Percentiles rank a stretch among this genome's conserved stretches.
These are phyloP conservation scores for Rhizoglyphus robini DNA, from an alignment of 1,140 invertebrate species.

Conservation along the genomic window DNA sequence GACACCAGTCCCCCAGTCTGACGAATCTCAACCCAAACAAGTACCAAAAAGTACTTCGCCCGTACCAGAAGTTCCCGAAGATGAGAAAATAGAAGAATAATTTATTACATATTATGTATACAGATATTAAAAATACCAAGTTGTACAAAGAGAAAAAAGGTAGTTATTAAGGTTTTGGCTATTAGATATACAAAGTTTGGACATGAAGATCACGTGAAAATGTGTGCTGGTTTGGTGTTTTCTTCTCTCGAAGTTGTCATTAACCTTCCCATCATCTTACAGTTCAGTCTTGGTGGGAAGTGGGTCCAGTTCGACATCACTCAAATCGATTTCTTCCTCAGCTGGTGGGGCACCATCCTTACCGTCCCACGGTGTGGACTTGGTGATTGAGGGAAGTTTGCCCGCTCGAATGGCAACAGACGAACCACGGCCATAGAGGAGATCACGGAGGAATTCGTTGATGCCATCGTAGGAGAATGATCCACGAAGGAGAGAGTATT, in stretches of 20 bases:
- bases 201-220: too few relatives aligned
- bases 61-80: not conserved
- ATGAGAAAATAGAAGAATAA: too few relatives aligned
- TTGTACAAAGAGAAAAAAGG: too few relatives aligned
- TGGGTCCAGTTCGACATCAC: conserved; percentile 65
- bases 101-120: too few relatives aligned
- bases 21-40: too few relatives aligned
- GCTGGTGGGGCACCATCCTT: conserved; percentile 79
- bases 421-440: conserved; percentile 84
- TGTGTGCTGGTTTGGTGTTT: too few relatives aligned
- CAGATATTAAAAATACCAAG: too few relatives aligned
- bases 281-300: not conserved
- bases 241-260: too few relatives aligned
- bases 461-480: conserved; percentile 90
- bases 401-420: conserved; percentile 76
- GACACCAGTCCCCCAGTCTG: not conserved
- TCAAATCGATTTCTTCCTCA: conserved; percentile 85
- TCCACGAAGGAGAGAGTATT: conserved; percentile 80
- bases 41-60: not conserved
- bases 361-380: conserved; percentile 80
- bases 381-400: conserved; percentile 59
- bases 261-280: too few relatives aligned
- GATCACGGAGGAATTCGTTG: conserved; percentile 82
- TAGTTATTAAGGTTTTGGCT: too few relatives aligned
- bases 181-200: too few relatives aligned